Evolutionary conservation across 2,113 vertebrate species (phyloP).

Genomic region (Rousettus leschenaultii): DNA sequence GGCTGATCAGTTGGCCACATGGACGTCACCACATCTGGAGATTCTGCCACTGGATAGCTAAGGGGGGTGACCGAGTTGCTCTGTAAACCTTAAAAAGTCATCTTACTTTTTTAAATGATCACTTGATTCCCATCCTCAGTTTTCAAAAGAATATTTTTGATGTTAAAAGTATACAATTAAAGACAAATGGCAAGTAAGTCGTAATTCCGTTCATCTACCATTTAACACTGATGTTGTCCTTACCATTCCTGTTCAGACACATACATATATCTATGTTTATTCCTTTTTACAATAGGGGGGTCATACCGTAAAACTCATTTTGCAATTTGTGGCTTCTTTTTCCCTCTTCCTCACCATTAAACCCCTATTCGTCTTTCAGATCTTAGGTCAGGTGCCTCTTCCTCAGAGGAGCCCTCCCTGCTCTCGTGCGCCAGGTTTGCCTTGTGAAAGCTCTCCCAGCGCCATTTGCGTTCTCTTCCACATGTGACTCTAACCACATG

Average conservation of each 20-base stretch:
- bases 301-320: background rate
- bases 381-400: background rate
- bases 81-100: background rate
- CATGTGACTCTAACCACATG: background rate
- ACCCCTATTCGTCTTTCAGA: background rate
- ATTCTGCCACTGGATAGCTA: background rate
- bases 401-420: background rate
- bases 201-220: background rate
- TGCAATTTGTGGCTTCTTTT: background rate
- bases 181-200: background rate
- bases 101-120: background rate
- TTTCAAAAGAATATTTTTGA: background rate
- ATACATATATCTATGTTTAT: background rate
- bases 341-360: no score
- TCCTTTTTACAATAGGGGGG: background rate
- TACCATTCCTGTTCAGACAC: background rate
- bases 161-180: background rate
- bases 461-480: rapidly evolving
- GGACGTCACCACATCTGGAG: background rate
- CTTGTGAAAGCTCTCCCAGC: rapidly evolving
- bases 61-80: background rate
- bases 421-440: background rate
- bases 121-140: background rate
- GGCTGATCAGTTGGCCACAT: rapidly evolving
- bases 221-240: background rate